These are phyloP conservation scores for Cervus canadensis DNA, from an alignment of 2,113 vertebrate genomes.

Conservation along the genomic window DNA sequence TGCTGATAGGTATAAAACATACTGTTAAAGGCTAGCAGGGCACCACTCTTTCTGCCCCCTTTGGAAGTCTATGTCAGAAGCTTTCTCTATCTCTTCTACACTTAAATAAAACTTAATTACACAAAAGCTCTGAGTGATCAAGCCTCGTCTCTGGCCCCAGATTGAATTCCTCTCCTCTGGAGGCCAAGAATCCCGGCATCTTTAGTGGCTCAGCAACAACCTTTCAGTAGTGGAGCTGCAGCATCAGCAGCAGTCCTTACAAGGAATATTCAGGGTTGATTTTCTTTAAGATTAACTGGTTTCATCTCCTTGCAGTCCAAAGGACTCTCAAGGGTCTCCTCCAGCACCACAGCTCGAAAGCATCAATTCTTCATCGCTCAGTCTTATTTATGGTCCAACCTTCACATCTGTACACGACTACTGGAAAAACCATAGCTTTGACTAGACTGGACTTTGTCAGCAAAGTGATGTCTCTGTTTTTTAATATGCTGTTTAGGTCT, in stretches of 20 bases:
- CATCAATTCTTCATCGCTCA: not conserved
- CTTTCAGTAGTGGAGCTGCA: not conserved
- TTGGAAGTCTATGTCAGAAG: not conserved
- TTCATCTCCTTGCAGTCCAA: not conserved
- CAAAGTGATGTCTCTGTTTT: not conserved
- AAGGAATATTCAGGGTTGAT: not conserved
- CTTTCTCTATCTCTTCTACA: not conserved
- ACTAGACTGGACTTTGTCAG: not conserved
- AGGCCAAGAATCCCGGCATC: not conserved
- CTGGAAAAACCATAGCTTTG: not conserved
- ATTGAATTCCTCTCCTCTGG: not conserved
- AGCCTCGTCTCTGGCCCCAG: not conserved
- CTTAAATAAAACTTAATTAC: not conserved
- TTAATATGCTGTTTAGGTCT: not conserved
- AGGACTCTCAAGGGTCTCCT: not conserved
- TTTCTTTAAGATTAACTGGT: not conserved
- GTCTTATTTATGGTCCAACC: not conserved
- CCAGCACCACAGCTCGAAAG: not conserved
- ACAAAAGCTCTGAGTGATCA: not conserved
- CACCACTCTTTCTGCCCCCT: not conserved
- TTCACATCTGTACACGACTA: not conserved
- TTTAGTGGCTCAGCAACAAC: not conserved
- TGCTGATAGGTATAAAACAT: not conserved
- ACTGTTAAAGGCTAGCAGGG: not conserved
- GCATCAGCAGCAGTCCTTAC: not conserved